Percentiles rank a stretch among this genome's conserved stretches.
These are phyloP conservation scores for Poliocrania exsul DNA, from an alignment of 2,797 vertebrate species.

Conservation along the genomic window DNA sequence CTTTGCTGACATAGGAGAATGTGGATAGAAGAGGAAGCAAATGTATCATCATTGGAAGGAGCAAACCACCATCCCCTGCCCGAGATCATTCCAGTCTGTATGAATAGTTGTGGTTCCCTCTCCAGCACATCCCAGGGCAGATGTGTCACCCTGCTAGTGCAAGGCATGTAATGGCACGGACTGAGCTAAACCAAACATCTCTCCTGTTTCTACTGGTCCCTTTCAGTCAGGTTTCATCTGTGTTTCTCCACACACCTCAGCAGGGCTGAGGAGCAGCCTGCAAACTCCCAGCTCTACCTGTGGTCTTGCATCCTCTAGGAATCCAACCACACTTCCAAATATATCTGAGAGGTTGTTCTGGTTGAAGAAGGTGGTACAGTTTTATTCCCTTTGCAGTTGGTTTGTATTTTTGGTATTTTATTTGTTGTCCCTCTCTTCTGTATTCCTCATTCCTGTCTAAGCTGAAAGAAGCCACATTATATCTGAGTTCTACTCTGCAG, in stretches of 20 bases:
- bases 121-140: not conserved
- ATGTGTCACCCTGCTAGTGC: accelerated
- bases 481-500: constrained; percentile 35
- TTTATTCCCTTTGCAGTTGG: not conserved
- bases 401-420: not conserved
- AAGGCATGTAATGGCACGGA: not conserved
- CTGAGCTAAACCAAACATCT: not conserved
- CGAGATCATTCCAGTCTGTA: accelerated
- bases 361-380: not conserved
- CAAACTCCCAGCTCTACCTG: not conserved
- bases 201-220: not conserved
- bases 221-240: not conserved
- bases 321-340: not conserved
- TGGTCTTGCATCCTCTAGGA: not conserved
- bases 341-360: not conserved
- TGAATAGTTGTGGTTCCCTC: accelerated
- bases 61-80: not conserved
- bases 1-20: not conserved
- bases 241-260: accelerated
- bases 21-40: not conserved
- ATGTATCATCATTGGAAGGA: not conserved
- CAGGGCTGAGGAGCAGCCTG: not conserved
- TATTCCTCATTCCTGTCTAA: not conserved
- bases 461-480: not conserved
- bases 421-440: not conserved